A percentile compares a stretch with the other conserved stretches of the same genome.
These are phyloP conservation scores for Hemithea aestivaria DNA, from an alignment of 2,888 invertebrate species.

Conservation along the genomic window DNA sequence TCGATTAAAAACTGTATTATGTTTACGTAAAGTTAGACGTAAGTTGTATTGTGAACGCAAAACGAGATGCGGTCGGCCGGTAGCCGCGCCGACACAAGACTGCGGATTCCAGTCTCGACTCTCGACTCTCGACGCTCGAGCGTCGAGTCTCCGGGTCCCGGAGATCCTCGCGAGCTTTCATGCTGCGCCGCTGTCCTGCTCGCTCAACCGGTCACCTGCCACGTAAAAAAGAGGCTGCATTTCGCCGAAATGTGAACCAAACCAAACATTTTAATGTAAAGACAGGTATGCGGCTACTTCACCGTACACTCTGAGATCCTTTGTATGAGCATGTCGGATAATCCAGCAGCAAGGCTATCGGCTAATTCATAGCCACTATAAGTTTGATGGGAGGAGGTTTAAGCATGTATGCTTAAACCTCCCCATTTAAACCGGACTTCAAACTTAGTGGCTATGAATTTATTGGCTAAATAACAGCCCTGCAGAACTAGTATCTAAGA, in stretches of 20 bases:
- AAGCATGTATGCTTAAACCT: too few relatives aligned
- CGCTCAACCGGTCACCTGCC: conserved; percentile 65
- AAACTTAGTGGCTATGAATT: too few relatives aligned
- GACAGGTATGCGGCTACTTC: conserved; percentile 51
- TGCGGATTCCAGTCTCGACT: conserved; percentile 41
- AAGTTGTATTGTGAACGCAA: conserved; percentile 32
- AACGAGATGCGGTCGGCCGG: conserved; percentile 51
- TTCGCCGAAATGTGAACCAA: conserved; percentile 70
- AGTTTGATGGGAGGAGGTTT: too few relatives aligned
- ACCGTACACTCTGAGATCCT: conserved; percentile 26
- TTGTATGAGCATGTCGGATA: conserved; percentile 13
- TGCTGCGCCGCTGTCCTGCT: conserved; percentile 54
- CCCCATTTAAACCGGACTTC: too few relatives aligned
- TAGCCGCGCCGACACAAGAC: conserved; percentile 64
- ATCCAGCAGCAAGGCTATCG: too few relatives aligned
- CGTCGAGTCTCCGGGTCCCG: conserved; percentile 38
- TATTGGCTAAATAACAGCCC: too few relatives aligned
- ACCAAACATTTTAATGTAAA: conserved; percentile 53
- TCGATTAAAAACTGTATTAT: conserved; percentile 35
- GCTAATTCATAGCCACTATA: too few relatives aligned
- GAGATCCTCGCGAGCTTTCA: conserved; percentile 57
- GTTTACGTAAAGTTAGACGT: conserved; percentile 69
- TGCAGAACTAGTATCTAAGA: too few relatives aligned
- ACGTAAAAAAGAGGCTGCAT: conserved; percentile 58
- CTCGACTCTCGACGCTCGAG: too few relatives aligned